Evolutionary conservation across 1,140 invertebrate genomes (phyloP), one percentile per base, ranked within the genome.

Genomic region (Camponotus pennsylvanicus): DNA sequence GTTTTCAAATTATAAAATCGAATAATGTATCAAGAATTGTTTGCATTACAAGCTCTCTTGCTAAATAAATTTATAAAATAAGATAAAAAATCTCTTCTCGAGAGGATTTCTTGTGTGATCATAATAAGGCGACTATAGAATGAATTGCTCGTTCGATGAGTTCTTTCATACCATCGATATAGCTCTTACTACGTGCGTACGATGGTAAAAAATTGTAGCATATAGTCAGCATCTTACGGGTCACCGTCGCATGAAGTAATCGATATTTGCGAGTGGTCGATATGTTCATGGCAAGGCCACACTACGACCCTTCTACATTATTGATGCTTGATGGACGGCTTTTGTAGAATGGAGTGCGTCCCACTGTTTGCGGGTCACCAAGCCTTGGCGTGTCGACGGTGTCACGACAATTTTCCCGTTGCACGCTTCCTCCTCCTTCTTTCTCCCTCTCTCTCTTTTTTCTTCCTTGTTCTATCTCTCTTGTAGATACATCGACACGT

Each of bases 271-370:
- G 70, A 75, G 83, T 71, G 91, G 92, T 93, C 92, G 91, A 93
- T 93, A 92, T 93, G 92, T 90, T 86, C 86, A 67, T 73, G 66
- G 86, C 92, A 93, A 93, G 93, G 93, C 93, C 93, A 92, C 80
- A 86, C 76, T 87, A 88, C 90, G 92, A 93, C 92, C 93, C 92
- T 92, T 92, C 78, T 93, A 89, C 88, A 93, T 93, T 93, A 93
- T 93, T 92, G 90, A 93, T 93, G 91, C 83, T 75, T 89, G 86
- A 92, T 80, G 91, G 88, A 93, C 88, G 87, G 87, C 89, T 84
- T 90, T 91, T 91, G 88, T 92, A 87, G 88, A 93, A 92, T 88
- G 86, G 61, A 89, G 90, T 92, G 49, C 49, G 91, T 91, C 91
- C 86, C 84, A 69, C 79, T 87, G 89, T 90, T 91, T 86, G 89